Evolutionary conservation across 2,113 vertebrate species (phyloP), one percentile per base, ranked within the genome.

Genomic region (Syngnathus scovelli): DNA sequence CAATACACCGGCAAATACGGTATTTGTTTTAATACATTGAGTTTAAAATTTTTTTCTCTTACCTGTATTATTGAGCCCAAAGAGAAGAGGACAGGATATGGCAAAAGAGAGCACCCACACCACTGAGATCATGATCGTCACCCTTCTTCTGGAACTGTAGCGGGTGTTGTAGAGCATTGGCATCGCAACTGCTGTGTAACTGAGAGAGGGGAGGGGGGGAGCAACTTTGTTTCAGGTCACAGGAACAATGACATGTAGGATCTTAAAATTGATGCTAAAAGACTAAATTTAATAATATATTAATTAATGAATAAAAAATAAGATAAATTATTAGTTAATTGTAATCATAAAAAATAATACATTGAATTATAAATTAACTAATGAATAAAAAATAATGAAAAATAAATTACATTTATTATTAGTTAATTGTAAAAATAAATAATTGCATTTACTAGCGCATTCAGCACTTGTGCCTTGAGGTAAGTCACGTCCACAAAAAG

Each of bases 91-190:
- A 82, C 96, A 98, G 73, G 97, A 99, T 90, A 99, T 95, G 74
- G 96, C 96, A 23, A 99, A 98, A 0, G 97, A 99, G 66, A 99
- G 91, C 48, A 95, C 94, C 97, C 97, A 99, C 68, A 99, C 97
- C 52, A 96, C 92, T 1, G 95, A 87, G 2, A 99, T 99, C 97
- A 99, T 99, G 66, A 96, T 78, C 0, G 96, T 98, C 82, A 99
- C 96, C 23, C 97, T 87, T 82, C 96, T 94, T 84, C 91, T 95
- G 60, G 97, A 98, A 85, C 97, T 98, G 90, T 99, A 99, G 72
- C 95, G 95, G 0, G 97, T 99, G 65, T 99, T 98, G 70, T 98
- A 99, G 58, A 99, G 89, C 96, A 99, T 98, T 1, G 97, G 97
- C 96, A 98, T 96, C 7, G 96, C 96, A 74, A 99, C 97, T 0